Conservation (phyloP, 2,888 invertebrate genomes). For the Junonia oenone region DNA sequence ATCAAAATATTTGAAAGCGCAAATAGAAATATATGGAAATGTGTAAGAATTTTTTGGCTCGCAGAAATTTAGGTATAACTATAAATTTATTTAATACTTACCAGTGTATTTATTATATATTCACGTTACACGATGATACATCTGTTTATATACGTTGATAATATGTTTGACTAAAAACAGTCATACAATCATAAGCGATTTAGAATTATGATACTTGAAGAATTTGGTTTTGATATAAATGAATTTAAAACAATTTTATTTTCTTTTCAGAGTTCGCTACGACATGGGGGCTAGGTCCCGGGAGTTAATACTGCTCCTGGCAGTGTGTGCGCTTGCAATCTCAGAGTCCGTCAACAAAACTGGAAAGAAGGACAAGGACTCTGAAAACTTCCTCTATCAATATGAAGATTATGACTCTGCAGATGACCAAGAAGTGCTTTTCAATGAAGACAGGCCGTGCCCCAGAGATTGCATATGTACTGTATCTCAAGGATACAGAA, state of each 20-base stretch:
- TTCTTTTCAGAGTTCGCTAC: constrained; percentile 70
- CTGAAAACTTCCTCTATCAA: constrained; percentile 54
- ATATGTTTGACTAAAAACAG: background rate
- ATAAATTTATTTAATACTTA: background rate
- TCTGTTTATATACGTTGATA: background rate
- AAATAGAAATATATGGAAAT: no score
- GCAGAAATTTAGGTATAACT: background rate
- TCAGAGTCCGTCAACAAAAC: constrained; percentile 60
- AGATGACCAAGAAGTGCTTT: constrained; percentile 71
- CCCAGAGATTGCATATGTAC: constrained; percentile 82
- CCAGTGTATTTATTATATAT: background rate
- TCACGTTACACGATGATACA: background rate
- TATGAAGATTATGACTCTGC: constrained; percentile 67
- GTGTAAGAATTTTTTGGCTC: no score
- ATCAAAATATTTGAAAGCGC: background rate
- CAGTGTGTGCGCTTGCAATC: constrained; percentile 63
- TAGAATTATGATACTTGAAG: no score
- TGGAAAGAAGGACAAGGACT: constrained; percentile 50
- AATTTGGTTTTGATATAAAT: background rate
- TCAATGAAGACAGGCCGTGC: constrained; percentile 75
- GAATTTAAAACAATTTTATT: constrained; percentile 24
- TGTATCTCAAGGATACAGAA: constrained; percentile 80
- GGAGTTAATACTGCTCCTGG: constrained; percentile 73
- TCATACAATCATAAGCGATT: no score
- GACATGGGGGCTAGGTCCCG: constrained; percentile 73